These are phyloP conservation scores for Micronycteris hirsuta DNA, from an alignment of 2,113 vertebrate species.

Conservation along the genomic window DNA sequence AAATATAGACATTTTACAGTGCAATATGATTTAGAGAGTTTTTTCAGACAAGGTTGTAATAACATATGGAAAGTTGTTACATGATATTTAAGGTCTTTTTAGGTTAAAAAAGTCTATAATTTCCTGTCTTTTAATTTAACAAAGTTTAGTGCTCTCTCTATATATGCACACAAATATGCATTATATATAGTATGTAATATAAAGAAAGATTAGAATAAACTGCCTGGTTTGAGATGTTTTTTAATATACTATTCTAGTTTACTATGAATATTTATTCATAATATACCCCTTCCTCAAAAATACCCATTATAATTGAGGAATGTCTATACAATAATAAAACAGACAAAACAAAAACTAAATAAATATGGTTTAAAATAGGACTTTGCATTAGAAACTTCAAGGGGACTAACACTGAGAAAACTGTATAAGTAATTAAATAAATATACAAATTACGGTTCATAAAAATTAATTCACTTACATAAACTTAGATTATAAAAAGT, in stretches of 20 bases:
- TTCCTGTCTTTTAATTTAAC: background rate
- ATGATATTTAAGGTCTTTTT: background rate
- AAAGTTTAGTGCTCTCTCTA: background rate
- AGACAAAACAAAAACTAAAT: background rate
- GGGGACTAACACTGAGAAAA: background rate
- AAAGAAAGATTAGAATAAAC: background rate
- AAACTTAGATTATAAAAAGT: background rate
- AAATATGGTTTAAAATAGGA: background rate
- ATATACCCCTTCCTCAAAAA: background rate
- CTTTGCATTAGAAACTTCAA: background rate
- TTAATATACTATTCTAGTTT: background rate
- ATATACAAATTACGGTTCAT: background rate
- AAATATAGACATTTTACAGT: background rate
- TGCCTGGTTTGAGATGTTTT: background rate
- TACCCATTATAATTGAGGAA: background rate
- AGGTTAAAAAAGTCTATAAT: background rate
- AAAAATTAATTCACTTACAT: background rate
- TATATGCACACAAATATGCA: background rate
- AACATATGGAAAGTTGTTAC: background rate
- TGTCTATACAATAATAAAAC: background rate
- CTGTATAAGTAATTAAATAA: background rate
- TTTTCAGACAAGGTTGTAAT: background rate
- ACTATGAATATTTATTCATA: background rate
- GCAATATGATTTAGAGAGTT: background rate
- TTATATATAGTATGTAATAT: no score